A percentile compares a stretch with the other conserved stretches of the same genome.
phyloP scores from a whole-genome alignment of 2,113 vertebrate genomes.

The Pimephales promelas region DNA sequence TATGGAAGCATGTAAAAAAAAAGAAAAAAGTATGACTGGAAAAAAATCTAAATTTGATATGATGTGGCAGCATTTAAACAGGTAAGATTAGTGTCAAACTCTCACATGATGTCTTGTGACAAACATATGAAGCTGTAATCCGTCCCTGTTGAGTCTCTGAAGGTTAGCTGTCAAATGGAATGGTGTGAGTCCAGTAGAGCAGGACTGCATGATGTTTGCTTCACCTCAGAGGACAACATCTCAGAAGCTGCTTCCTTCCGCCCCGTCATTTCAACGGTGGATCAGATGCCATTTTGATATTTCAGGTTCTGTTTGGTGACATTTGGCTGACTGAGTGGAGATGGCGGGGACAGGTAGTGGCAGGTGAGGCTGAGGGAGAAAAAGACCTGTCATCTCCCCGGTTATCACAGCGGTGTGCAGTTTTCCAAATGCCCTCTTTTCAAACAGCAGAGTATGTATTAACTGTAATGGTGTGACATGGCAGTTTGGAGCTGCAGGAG shows the following conservation, averaged over 20 bases:
- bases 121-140: constrained; percentile 19
- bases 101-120: not conserved
- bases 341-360: constrained; percentile 70
- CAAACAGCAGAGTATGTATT: constrained; percentile 67
- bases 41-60: not conserved
- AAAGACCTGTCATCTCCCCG: constrained; percentile 65
- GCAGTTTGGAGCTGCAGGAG: constrained; percentile 55
- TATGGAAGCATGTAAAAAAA: not conserved
- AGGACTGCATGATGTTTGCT: constrained; percentile 53
- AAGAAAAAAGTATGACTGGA: no score
- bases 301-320: constrained; percentile 75
- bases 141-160: constrained; percentile 37
- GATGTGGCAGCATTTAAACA: constrained; percentile 9
- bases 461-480: constrained; percentile 67
- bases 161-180: constrained; percentile 59
- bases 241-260: constrained; percentile 54
- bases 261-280: constrained; percentile 63
- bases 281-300: constrained; percentile 76
- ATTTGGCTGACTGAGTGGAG: constrained; percentile 78
- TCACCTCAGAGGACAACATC: constrained; percentile 66
- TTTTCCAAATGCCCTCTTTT: constrained; percentile 70
- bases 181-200: constrained; percentile 43
- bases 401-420: constrained; percentile 70
- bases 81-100: constrained; percentile 22
- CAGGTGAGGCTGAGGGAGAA: constrained; percentile 57